A percentile compares a stretch with the other conserved stretches of the same genome.
Conservation (phyloP, 2,888 invertebrate genomes). For the Epinotia brunnichana region DNA sequence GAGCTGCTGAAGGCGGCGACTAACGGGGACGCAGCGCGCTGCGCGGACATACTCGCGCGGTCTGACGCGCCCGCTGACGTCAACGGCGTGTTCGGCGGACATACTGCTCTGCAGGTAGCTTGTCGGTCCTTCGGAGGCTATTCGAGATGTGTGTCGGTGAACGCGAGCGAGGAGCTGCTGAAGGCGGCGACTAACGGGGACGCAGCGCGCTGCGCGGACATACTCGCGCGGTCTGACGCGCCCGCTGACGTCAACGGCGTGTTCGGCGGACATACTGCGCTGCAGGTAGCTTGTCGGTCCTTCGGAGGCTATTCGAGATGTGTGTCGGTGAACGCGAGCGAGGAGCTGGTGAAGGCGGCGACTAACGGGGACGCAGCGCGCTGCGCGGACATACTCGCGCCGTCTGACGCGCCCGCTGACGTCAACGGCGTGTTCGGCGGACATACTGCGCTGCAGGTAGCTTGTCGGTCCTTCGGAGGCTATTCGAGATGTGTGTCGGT, state of each 20-base stretch:
- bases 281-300: neutral
- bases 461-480: too few species aligned
- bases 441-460: too few species aligned
- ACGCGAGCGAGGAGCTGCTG: slow-evolving; percentile 97
- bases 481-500: too few species aligned
- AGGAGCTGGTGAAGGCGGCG: slow-evolving; percentile 97
- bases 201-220: slow-evolving; percentile 91
- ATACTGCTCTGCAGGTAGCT: slow-evolving; percentile 57
- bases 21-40: slow-evolving; percentile 95
- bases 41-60: slow-evolving; percentile 88
- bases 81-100: slow-evolving; percentile 86
- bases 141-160: slow-evolving; percentile 91
- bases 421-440: too few species aligned
- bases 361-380: slow-evolving; percentile 97
- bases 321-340: slow-evolving; percentile 96
- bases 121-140: neutral
- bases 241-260: slow-evolving; percentile 75
- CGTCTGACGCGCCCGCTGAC: slow-evolving; percentile 68
- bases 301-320: slow-evolving; percentile 69
- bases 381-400: slow-evolving; percentile 89
- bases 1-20: slow-evolving; percentile 98
- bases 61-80: slow-evolving; percentile 49
- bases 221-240: slow-evolving; percentile 84
- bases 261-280: slow-evolving; percentile 83
- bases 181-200: slow-evolving; percentile 99